Base-by-base conservation (phyloP, 1,140 invertebrate species). In the Micrasema longulum region DNA sequence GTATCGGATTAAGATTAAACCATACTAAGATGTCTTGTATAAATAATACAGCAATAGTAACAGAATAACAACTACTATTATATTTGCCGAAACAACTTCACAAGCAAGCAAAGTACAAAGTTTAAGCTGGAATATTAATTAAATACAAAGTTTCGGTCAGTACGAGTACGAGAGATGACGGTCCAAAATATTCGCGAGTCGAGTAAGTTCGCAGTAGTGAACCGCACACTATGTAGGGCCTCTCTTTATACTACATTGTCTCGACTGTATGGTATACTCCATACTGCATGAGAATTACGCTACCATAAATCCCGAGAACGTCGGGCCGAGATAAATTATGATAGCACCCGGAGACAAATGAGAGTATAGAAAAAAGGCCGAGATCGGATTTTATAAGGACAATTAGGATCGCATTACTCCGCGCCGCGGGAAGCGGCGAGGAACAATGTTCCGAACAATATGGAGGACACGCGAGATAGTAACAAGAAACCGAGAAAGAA, bases 371-470 rank as follows among this genome's bases (percentile, higher is more conserved):
- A 71, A 68, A 75, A 75, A 72, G 36, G 45, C 69, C n/a, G 50
- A 72, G 73, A 69, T 72, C 69, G 53, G 66, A 75, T 75, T 75
- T 75, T 75, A 75, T 75, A 74, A 74, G 50, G 69, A 75, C 69
- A 75, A 75, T 75, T 75, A 75, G 73, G 68, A 72, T 75, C 73
- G 26, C 52, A 72, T 75, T 71, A 71, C 73, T 52, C 47, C 62
- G 53, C n/a, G 23, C 55, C n/a, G 55, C 16, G 55, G 55, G 36
- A 11, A 52, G 5, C 35, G 35, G 16, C 16, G n/a, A n/a, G n/a
- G n/a, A n/a, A n/a, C n/a, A n/a, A n/a, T n/a, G n/a, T n/a, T n/a
- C n/a, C n/a, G 26, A 31, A 31, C 26, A 31, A 31, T 31, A 31
- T 31, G 26, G 26, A 31, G 7, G 26, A 31, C 26, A 31, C 26